These are phyloP conservation scores for Archips crataeganus DNA, from an alignment of 2,888 invertebrate genomes.

Conservation along the genomic window DNA sequence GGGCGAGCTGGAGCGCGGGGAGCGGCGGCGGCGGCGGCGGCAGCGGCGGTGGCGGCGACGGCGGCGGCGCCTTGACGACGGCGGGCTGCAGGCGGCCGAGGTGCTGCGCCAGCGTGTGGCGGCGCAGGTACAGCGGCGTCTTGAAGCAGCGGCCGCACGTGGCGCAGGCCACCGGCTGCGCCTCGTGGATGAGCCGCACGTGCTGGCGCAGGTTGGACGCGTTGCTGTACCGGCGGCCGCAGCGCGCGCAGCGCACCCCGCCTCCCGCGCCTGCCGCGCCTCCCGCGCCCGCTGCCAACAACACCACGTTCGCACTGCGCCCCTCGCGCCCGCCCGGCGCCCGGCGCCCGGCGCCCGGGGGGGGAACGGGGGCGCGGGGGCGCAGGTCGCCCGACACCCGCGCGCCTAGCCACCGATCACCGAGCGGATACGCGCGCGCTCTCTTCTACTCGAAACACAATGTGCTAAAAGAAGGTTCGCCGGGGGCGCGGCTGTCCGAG, in stretches of 20 bases:
- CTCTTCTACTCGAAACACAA: constrained; percentile 61
- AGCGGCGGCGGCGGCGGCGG: constrained; percentile 60
- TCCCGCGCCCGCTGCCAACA: constrained; percentile 80
- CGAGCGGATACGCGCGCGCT: constrained; percentile 69
- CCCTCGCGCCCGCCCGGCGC: constrained; percentile 51
- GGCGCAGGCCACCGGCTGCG: constrained; percentile 89
- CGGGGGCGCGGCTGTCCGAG: constrained; percentile 86
- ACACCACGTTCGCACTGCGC: constrained; percentile 73
- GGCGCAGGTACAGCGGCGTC: constrained; percentile 91
- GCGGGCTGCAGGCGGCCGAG: constrained; percentile 58
- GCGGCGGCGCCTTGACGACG: constrained; percentile 52
- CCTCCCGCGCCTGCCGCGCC: constrained; percentile 58
- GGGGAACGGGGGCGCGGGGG: constrained; percentile 45
- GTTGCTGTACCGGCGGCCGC: constrained; percentile 90
- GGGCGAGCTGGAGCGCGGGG: constrained; percentile 54
- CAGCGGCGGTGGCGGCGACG: constrained; percentile 48
- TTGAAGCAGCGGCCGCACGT: constrained; percentile 91
- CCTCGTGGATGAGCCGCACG: constrained; percentile 90
- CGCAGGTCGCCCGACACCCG: constrained; percentile 77
- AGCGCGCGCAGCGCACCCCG: constrained; percentile 87
- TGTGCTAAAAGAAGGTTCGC: constrained; percentile 69
- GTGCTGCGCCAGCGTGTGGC: constrained; percentile 91
- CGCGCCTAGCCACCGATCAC: constrained; percentile 76
- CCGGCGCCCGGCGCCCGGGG: constrained; percentile 36
- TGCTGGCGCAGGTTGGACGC: constrained; percentile 91